phyloP scores from a whole-genome alignment of 2,888 invertebrate genomes.

The Galerucella nymphaeae region DNA sequence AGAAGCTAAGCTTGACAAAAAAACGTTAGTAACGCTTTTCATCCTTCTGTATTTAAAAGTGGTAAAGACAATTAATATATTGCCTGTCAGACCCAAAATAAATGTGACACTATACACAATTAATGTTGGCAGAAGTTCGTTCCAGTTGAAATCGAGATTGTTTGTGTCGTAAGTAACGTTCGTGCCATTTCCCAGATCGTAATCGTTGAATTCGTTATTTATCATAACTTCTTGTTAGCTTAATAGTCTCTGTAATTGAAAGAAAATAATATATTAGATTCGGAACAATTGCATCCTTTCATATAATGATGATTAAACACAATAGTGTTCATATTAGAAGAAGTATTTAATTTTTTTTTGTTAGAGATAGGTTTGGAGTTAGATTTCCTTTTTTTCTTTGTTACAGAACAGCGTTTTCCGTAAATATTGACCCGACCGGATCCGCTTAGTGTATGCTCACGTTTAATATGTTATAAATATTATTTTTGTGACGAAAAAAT shows the following conservation, averaged over 20 bases:
- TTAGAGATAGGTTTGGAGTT: background rate
- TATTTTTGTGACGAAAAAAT: no score
- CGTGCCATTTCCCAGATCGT: conserved; percentile 48
- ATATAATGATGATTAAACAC: conserved; percentile 16
- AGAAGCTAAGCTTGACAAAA: conserved; percentile 75
- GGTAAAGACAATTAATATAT: conserved; percentile 70
- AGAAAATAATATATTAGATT: conserved; percentile 25
- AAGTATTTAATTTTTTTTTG: background rate
- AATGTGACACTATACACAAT: conserved; percentile 72
- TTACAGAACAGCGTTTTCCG: no score
- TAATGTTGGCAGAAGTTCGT: conserved; percentile 69
- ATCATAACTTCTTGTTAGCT: conserved; percentile 34
- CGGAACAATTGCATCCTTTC: conserved; percentile 2
- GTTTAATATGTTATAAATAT: no score
- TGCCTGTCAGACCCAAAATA: conserved; percentile 71
- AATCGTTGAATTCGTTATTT: conserved; percentile 35
- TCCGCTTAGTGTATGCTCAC: no score
- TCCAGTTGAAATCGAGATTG: conserved; percentile 64
- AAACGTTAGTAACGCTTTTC: conserved; percentile 75
- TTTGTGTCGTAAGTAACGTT: conserved; percentile 66
- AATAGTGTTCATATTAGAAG: conserved; percentile 3
- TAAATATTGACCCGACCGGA: no score
- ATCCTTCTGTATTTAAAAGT: conserved; percentile 68
- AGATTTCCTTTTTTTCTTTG: no score
- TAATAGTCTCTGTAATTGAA: conserved; percentile 32